Conservation (phyloP, 2,797 vertebrate species). For the Rhinophrynus dorsalis region DNA sequence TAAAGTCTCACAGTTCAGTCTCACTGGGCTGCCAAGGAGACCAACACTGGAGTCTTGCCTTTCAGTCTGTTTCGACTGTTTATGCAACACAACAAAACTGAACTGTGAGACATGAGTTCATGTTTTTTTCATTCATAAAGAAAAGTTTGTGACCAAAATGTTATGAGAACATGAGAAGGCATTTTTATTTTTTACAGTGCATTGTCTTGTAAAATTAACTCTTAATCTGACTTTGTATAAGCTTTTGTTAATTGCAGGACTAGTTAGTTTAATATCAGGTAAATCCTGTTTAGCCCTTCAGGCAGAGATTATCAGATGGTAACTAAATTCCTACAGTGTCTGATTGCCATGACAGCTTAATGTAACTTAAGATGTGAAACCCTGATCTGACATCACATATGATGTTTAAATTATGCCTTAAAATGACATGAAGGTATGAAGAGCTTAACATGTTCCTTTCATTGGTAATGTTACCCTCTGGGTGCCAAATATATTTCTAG, state of each 20-base stretch:
- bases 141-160: neutral
- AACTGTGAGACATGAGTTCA: too few relatives aligned
- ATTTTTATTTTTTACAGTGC: neutral
- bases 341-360: slow-evolving; percentile 33
- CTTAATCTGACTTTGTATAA: slow-evolving; percentile 3
- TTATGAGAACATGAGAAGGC: neutral
- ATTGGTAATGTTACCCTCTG: slow-evolving; percentile 1
- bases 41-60: too few relatives aligned
- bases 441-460: slow-evolving; percentile 11
- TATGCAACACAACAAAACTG: too few relatives aligned
- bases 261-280: slow-evolving; percentile 27
- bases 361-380: slow-evolving; percentile 35
- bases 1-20: too few relatives aligned
- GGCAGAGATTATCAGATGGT: slow-evolving; percentile 35
- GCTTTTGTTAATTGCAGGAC: neutral
- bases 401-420: slow-evolving; percentile 10
- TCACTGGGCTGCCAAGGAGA: too few relatives aligned
- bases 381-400: slow-evolving; percentile 21
- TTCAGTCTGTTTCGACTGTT: too few relatives aligned
- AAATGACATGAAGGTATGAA: slow-evolving; percentile 26
- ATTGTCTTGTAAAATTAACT: neutral
- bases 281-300: slow-evolving; percentile 29
- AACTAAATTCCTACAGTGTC: slow-evolving; percentile 39
- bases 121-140: too few relatives aligned
- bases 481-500: too few relatives aligned